Evolutionary conservation across 2,113 vertebrate species (phyloP).

Genomic region (Ciconia boyciana): DNA sequence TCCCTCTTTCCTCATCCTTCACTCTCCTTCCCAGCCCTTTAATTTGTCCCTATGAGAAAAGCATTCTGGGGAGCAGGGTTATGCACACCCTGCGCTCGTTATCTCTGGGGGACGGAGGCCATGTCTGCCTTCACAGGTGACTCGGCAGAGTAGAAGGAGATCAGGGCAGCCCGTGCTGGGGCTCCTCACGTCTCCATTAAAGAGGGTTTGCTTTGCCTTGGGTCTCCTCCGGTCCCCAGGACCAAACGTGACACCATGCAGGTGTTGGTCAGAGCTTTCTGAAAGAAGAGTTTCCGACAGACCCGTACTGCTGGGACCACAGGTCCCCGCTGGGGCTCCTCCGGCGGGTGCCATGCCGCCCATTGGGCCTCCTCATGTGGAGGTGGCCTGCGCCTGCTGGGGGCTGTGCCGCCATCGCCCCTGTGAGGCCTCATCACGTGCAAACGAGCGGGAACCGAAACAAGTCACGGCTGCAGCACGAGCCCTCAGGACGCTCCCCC

Average conservation of each 20-base stretch:
- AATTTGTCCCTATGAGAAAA: no score
- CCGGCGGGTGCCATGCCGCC: background rate
- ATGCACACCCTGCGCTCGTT: background rate
- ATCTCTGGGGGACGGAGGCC: background rate
- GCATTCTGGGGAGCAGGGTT: background rate
- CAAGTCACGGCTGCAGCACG: fast-evolving
- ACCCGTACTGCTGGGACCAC: background rate
- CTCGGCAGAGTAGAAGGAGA: background rate
- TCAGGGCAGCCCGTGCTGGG: background rate
- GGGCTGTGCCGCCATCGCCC: background rate
- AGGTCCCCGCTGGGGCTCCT: background rate
- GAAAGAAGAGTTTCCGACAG: background rate
- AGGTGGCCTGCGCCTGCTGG: fast-evolving
- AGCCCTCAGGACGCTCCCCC: background rate
- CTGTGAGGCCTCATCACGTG: background rate
- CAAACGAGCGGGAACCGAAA: background rate
- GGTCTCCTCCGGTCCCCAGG: background rate
- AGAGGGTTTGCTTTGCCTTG: background rate
- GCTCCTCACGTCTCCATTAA: background rate
- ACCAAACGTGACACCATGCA: background rate
- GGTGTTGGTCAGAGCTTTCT: background rate
- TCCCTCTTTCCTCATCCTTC: background rate
- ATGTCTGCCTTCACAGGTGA: background rate
- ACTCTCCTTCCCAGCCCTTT: background rate
- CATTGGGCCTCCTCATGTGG: background rate